phyloP scores from a whole-genome alignment of 2,797 vertebrate species.

The Ptychobarbus kaznakovi region DNA sequence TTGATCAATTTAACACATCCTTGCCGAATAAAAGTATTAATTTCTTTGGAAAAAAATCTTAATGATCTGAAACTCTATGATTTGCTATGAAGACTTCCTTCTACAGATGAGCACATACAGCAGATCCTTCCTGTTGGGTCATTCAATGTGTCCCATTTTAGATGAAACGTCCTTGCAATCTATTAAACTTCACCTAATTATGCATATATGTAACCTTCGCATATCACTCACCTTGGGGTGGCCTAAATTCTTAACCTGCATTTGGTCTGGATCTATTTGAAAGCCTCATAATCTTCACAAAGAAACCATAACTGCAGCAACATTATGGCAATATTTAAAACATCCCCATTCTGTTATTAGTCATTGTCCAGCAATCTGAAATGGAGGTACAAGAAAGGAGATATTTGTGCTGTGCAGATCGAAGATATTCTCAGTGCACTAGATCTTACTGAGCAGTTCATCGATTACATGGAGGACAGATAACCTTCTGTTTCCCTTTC shows the following conservation, averaged over 20 bases:
- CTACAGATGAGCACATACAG: neutral
- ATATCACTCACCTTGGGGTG: conserved; percentile 12
- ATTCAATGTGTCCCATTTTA: neutral
- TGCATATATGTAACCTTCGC: conserved; percentile 7
- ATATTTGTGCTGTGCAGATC: neutral
- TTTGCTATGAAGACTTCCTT: neutral
- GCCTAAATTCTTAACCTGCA: conserved; percentile 30
- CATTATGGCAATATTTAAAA: neutral
- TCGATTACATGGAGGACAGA: conserved; percentile 1
- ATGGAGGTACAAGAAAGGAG: neutral
- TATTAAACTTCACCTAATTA: conserved; percentile 36
- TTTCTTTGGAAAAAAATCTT: neutral
- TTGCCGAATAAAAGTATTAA: neutral
- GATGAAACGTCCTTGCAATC: conserved; percentile 3
- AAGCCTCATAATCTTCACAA: conserved; percentile 11
- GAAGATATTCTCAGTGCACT: neutral
- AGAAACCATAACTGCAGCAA: neutral
- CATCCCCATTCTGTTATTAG: neutral
- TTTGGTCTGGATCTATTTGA: conserved; percentile 14
- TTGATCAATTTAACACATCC: neutral
- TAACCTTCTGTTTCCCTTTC: conserved; percentile 29
- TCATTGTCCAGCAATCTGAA: conserved; percentile 1
- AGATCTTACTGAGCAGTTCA: neutral
- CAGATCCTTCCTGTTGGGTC: neutral
- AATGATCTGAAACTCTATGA: neutral